Evolutionary conservation across 2,797 vertebrate species (phyloP).

Genomic region (Lycodopsis pacificus): DNA sequence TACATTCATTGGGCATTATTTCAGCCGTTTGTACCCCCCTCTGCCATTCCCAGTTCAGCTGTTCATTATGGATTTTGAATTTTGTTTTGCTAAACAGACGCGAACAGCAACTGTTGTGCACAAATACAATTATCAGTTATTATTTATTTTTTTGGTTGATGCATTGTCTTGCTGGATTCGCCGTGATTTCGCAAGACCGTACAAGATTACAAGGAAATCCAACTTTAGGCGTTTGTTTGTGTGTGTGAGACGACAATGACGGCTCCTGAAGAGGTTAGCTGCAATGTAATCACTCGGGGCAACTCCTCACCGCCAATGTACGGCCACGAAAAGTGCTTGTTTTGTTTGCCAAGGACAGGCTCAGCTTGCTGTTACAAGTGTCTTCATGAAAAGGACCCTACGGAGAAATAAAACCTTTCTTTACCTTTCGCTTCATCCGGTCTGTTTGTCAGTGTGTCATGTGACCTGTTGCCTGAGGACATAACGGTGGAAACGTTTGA

Average conservation of each 20-base stretch:
- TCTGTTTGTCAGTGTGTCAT: background rate
- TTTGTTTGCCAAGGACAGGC: background rate
- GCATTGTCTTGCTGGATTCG: background rate
- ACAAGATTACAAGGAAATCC: background rate
- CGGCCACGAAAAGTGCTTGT: too few relatives aligned
- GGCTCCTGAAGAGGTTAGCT: too few relatives aligned
- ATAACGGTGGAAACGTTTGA: background rate
- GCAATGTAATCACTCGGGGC: too few relatives aligned
- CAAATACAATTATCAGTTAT: background rate
- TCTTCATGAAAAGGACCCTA: too few relatives aligned
- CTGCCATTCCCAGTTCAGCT: slow-evolving; percentile 30
- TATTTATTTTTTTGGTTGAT: background rate
- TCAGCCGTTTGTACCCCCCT: slow-evolving; percentile 33
- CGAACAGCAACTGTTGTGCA: slow-evolving; percentile 5
- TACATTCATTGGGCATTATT: slow-evolving; percentile 57
- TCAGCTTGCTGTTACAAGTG: too few relatives aligned
- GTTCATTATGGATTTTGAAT: slow-evolving; percentile 26
- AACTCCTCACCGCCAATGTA: too few relatives aligned
- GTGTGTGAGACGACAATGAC: background rate
- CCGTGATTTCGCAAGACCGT: background rate
- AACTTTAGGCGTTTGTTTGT: background rate
- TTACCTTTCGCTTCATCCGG: background rate
- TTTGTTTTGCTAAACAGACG: slow-evolving; percentile 19
- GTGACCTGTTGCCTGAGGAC: background rate
- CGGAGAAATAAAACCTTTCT: background rate